These are phyloP conservation scores for Hyles lineata DNA, from an alignment of 2,888 invertebrate genomes.

Conservation along the genomic window DNA sequence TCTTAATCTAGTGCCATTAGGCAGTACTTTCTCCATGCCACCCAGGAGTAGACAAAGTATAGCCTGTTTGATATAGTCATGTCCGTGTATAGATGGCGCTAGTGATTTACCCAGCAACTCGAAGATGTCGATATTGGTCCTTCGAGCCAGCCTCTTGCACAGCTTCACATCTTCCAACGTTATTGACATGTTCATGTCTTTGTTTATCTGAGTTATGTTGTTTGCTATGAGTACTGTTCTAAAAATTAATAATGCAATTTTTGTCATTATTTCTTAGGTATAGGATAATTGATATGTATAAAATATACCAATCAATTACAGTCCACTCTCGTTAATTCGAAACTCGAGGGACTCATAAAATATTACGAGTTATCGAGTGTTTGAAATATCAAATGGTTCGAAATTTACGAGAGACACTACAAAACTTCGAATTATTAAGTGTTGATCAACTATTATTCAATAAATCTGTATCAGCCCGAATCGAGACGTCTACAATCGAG, in stretches of 20 bases:
- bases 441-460: too few relatives aligned
- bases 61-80: slow-evolving; percentile 98
- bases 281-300: background rate
- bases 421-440: too few relatives aligned
- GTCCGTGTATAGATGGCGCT: slow-evolving; percentile 99
- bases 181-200: slow-evolving; percentile 91
- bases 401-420: too few relatives aligned
- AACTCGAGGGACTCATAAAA: too few relatives aligned
- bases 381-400: too few relatives aligned
- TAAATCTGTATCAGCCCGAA: too few relatives aligned
- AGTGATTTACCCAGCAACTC: slow-evolving; percentile 95
- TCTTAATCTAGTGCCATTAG: slow-evolving; percentile 95
- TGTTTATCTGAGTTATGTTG: slow-evolving; percentile 94
- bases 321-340: too few relatives aligned
- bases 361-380: too few relatives aligned
- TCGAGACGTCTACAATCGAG: too few relatives aligned
- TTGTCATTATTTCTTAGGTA: too few relatives aligned
- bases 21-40: slow-evolving; percentile 96
- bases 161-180: slow-evolving; percentile 94
- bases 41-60: slow-evolving; percentile 97
- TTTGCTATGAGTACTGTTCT: slow-evolving; percentile 97
- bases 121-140: slow-evolving; percentile 91
- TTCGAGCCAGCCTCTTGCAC: slow-evolving; percentile 92
- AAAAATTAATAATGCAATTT: slow-evolving; percentile 49
- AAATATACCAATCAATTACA: too few relatives aligned